Evolutionary conservation across 2,888 invertebrate species (phyloP), one percentile per base, ranked within the genome.

Genomic region (Pharmacophagus antenor): DNA sequence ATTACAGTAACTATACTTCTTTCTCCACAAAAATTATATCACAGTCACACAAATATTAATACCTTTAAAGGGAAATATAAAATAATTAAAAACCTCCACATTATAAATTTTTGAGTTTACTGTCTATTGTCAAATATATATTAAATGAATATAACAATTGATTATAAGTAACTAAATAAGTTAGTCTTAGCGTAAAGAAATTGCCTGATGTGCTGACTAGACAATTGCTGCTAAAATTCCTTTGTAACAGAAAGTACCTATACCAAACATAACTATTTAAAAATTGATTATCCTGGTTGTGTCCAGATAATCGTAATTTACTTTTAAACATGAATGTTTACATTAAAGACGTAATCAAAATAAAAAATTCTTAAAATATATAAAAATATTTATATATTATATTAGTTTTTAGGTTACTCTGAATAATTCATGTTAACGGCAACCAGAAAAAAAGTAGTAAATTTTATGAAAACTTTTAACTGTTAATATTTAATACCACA

Each of bases 31-130:
- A 51, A 47, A 27, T 56, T 56, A 52, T 62, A 62, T 62, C 58
- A 62, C 62, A 62, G 58, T 58, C 58, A 55, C 56, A 51, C 22
- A 52, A 47, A 21, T 23, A 56, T 50, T 21, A 42, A 57, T n/a
- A 52, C 1, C 3, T 31, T 15, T 37, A 15, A n/a, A 37, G 37
- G 0, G 4, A 37, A 4, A n/a, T 5, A 37, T n/a, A 37, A 37
- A 15, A 37, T n/a, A n/a, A n/a, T n/a, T n/a, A 31, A 8, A 12
- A 31, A 31, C 31, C 3, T 10, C 15, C 31, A 31, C 8, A 31
- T 31, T 31, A 31, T 31, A 31, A 31, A 31, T 31, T 31, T 31
- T 31, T 3, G 1, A 31, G 8, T 31, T 31, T 31, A 10, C 31
- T 31, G n/a, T n/a, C n/a, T n/a, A n/a, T n/a, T n/a, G n/a, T n/a